Evolutionary conservation across 2,888 invertebrate species (phyloP).

Genomic region (Morpho helenor): DNA sequence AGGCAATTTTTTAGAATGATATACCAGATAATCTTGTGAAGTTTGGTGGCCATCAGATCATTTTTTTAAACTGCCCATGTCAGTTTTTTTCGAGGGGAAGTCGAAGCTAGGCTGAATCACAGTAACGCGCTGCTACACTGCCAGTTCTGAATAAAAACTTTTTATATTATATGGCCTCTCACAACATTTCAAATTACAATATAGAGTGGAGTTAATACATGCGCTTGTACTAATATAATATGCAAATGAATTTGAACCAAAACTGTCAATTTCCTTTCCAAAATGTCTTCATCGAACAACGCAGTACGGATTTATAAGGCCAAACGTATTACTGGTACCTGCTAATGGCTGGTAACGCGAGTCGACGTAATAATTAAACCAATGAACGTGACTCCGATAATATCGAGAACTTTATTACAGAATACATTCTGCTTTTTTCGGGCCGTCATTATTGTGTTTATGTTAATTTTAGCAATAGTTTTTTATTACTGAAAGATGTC

Average conservation of each 20-base stretch:
- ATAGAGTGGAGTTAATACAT: too few relatives aligned
- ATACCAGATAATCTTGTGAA: too few relatives aligned
- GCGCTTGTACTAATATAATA: conserved; percentile 4
- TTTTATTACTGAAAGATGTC: not conserved
- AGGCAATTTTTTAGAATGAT: too few relatives aligned
- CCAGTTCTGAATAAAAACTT: too few relatives aligned
- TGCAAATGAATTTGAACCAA: conserved; percentile 16
- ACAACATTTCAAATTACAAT: too few relatives aligned
- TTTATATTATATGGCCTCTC: too few relatives aligned
- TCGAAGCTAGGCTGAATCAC: too few relatives aligned
- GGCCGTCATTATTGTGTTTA: not conserved
- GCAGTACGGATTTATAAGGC: conserved; percentile 16
- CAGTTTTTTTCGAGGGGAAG: too few relatives aligned
- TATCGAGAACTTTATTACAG: conserved; percentile 6
- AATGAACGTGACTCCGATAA: conserved; percentile 46
- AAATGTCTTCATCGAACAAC: conserved; percentile 18
- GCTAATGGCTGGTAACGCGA: conserved; percentile 20
- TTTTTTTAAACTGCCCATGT: too few relatives aligned
- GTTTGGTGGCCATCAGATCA: too few relatives aligned
- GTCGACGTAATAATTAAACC: conserved; percentile 52
- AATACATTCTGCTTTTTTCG: conserved; percentile 6
- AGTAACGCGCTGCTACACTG: too few relatives aligned
- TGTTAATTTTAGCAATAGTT: conserved; percentile 1
- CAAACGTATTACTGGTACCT: conserved; percentile 8
- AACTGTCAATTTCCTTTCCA: conserved; percentile 16